Conservation (phyloP, 1,140 invertebrate species). For the Drosophila sturtevanti region DNA sequence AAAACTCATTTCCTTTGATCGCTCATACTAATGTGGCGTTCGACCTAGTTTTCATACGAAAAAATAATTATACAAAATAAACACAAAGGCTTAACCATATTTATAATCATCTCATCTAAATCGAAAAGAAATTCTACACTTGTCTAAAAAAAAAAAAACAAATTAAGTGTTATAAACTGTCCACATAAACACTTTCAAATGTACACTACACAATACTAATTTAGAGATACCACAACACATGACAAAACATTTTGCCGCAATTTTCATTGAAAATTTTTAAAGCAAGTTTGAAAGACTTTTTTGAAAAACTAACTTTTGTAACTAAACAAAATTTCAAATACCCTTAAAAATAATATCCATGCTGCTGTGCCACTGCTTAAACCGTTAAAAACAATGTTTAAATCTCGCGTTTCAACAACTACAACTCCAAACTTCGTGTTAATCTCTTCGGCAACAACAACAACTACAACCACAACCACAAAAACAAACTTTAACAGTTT, state of each 20-base stretch:
- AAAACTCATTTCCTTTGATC: conserved; percentile 33
- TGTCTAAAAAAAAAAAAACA: conserved; percentile 40
- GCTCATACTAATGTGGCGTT: conserved; percentile 43
- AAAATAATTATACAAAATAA: conserved; percentile 42
- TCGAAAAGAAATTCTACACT: conserved; percentile 78
- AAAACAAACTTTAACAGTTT: conserved; percentile 75
- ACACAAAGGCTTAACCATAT: conserved; percentile 83
- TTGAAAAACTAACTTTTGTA: conserved; percentile 55
- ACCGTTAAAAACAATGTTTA: conserved; percentile 57
- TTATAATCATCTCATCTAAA: conserved; percentile 83
- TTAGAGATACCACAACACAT: conserved; percentile 33
- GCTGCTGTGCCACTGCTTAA: conserved; percentile 67
- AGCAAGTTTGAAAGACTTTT: conserved; percentile 42
- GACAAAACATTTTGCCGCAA: conserved; percentile 64
- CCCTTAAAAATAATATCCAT: conserved; percentile 65
- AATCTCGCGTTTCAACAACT: conserved; percentile 74
- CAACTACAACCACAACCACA: conserved; percentile 46
- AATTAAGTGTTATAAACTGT: conserved; percentile 7
- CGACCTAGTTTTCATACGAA: conserved; percentile 54
- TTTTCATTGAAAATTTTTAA: conserved; percentile 62
- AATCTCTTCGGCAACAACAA: conserved; percentile 80
- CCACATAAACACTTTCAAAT: conserved; percentile 32
- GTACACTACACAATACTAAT: conserved; percentile 27
- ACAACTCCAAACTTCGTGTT: conserved; percentile 75
- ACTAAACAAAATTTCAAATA: conserved; percentile 60